Conservation (phyloP, 2,797 vertebrate genomes). For the Manis javanica region DNA sequence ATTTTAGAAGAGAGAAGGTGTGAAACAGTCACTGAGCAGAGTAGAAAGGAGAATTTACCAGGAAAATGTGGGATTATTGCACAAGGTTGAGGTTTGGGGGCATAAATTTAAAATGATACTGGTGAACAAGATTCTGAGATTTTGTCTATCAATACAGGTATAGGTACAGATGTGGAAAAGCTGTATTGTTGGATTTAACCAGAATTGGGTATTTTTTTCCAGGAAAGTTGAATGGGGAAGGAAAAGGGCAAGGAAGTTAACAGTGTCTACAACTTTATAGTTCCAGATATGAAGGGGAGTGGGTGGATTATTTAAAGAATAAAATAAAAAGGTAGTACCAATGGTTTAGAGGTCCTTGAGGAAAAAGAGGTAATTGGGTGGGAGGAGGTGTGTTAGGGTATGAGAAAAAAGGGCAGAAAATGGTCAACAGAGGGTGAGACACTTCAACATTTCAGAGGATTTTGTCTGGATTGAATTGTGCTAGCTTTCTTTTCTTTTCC, state of each 20-base stretch:
- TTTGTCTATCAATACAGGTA: background rate
- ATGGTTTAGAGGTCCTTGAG: background rate
- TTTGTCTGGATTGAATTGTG: constrained; percentile 15
- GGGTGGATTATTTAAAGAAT: background rate
- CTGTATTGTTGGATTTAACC: constrained; percentile 16
- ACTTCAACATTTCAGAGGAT: background rate
- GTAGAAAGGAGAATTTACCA: constrained; percentile 26
- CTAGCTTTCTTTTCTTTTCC: background rate
- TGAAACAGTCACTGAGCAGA: background rate
- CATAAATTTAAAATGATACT: constrained; percentile 6
- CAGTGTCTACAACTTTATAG: background rate
- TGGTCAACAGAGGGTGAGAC: background rate
- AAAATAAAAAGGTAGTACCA: background rate
- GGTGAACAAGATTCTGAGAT: constrained; percentile 20
- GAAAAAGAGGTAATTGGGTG: background rate
- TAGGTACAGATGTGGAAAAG: background rate
- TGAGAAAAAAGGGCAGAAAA: background rate
- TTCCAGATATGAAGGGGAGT: constrained; percentile 16
- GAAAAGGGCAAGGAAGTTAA: background rate
- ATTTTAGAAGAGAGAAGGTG: constrained; percentile 12
- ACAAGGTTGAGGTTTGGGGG: background rate
- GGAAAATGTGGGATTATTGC: background rate
- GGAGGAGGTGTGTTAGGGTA: background rate
- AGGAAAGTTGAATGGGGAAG: background rate
- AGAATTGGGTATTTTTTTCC: background rate